Evolutionary conservation across 2,797 vertebrate species (phyloP).

Genomic region (Sebastes hubbsi): DNA sequence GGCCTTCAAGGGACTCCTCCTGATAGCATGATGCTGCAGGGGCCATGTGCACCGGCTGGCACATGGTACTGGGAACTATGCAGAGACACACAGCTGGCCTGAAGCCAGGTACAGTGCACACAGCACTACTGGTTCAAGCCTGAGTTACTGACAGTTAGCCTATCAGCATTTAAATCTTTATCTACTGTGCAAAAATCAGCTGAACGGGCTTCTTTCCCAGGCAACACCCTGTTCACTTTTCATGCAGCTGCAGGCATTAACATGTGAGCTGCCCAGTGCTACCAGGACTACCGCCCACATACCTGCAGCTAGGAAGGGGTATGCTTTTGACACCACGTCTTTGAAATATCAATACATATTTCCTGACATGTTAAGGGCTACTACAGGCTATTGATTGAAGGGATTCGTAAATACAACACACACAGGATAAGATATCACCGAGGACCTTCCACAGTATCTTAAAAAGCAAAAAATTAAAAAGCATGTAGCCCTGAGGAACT

Average conservation of each 20-base stretch:
- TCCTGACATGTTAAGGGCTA: not conserved
- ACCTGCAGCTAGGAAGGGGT: not conserved
- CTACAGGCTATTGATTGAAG: not conserved
- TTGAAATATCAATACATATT: not conserved
- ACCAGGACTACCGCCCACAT: not conserved
- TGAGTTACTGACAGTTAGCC: conserved; percentile 30
- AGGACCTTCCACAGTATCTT: not conserved
- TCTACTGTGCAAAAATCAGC: conserved; percentile 30
- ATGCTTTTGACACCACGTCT: not conserved
- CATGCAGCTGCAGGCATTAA: not conserved
- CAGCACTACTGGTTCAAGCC: conserved; percentile 39
- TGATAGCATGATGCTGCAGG: conserved; percentile 41
- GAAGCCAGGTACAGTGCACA: conserved; percentile 48
- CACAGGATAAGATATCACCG: not conserved
- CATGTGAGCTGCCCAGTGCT: not conserved
- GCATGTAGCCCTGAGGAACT: not conserved
- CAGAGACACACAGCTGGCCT: conserved; percentile 53
- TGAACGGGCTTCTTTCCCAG: not conserved
- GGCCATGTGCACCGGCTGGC: conserved; percentile 70
- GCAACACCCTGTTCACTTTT: conserved; percentile 4
- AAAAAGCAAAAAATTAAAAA: not conserved
- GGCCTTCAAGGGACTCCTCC: conserved; percentile 21
- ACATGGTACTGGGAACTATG: conserved; percentile 67
- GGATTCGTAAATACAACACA: not conserved
- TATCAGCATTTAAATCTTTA: conserved; percentile 15